phyloP scores from a whole-genome alignment of 2,797 vertebrate genomes.

The Limosa lapponica region DNA sequence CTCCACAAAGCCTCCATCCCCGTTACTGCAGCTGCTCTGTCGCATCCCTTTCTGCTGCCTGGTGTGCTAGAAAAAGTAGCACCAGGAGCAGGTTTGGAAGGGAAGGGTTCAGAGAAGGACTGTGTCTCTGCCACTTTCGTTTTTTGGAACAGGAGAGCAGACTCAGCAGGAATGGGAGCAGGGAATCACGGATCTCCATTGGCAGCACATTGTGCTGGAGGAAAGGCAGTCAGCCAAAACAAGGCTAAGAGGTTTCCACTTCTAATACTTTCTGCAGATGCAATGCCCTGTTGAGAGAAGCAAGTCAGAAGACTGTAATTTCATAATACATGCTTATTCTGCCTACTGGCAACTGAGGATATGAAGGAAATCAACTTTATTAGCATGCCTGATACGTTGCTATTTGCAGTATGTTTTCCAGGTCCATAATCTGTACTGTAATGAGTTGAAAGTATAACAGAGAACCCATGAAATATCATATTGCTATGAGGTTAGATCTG shows the following conservation, averaged over 20 bases:
- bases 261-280: neutral
- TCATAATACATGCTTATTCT: neutral
- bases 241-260: neutral
- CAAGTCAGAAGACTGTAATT: neutral
- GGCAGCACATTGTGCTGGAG: neutral
- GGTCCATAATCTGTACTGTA: neutral
- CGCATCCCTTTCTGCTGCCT: neutral
- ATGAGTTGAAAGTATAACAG: neutral
- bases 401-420: neutral
- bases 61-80: neutral
- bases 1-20: neutral
- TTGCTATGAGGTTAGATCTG: neutral
- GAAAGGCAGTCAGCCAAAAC: neutral
- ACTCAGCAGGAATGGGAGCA: neutral
- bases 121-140: neutral
- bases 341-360: neutral
- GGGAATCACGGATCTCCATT: neutral
- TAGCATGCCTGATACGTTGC: neutral
- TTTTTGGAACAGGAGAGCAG: conserved; percentile 6
- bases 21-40: neutral
- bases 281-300: neutral
- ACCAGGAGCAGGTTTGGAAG: neutral
- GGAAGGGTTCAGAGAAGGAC: neutral
- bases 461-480: neutral
- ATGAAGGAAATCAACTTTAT: neutral